Conservation (phyloP, 1,140 invertebrate species). For the Platyscapa corneri region DNA sequence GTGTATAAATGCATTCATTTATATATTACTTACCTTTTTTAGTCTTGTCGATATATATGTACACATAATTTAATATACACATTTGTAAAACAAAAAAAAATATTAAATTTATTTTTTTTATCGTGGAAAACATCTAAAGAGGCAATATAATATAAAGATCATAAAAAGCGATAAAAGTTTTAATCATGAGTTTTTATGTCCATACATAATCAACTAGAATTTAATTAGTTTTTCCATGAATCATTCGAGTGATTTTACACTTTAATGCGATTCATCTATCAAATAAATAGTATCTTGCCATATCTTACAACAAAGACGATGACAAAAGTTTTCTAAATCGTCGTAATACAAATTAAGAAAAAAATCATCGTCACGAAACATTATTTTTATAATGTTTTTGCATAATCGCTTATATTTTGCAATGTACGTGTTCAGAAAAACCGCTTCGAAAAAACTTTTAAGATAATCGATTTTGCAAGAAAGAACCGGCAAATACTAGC, state of each 20-base stretch:
- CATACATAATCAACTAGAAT: constrained; percentile 37
- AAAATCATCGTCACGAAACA: constrained; percentile 35
- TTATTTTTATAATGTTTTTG: constrained; percentile 40
- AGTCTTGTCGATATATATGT: not conserved
- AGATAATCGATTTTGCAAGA: constrained; percentile 8
- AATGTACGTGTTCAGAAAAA: constrained; percentile 28
- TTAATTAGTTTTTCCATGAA: constrained; percentile 46
- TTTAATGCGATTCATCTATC: constrained; percentile 48
- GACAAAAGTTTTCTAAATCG: constrained; percentile 38
- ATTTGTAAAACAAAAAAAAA: not conserved
- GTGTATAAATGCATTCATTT: not conserved
- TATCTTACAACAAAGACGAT: constrained; percentile 49
- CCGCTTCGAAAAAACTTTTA: not conserved
- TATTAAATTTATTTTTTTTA: not conserved
- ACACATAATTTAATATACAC: not conserved
- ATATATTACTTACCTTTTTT: constrained; percentile 9
- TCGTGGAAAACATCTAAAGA: constrained; percentile 29
- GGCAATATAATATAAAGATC: not conserved
- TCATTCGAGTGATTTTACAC: constrained; percentile 19
- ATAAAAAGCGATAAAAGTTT: constrained; percentile 24
- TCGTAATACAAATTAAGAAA: constrained; percentile 40
- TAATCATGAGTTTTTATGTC: constrained; percentile 20
- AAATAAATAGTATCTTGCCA: constrained; percentile 57
- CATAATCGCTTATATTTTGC: constrained; percentile 41
- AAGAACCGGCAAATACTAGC: not conserved